These are phyloP conservation scores for Griposia aprilina DNA, from an alignment of 2,888 invertebrate species.

Conservation along the genomic window DNA sequence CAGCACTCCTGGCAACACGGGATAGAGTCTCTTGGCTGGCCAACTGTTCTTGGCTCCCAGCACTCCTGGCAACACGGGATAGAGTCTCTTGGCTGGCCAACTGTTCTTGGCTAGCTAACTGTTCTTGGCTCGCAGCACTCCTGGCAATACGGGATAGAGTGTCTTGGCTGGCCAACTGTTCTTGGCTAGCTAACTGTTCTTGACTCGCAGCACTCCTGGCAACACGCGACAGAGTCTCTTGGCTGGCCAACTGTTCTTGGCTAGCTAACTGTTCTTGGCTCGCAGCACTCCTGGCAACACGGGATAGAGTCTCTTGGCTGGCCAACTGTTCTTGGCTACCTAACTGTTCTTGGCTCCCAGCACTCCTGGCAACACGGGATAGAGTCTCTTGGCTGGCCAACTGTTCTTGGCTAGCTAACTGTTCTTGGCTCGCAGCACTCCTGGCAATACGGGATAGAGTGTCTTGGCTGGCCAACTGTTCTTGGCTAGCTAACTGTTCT, in stretches of 20 bases:
- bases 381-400: neutral
- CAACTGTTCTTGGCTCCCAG: neutral
- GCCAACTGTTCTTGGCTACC: neutral
- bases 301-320: neutral
- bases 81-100: neutral
- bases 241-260: neutral
- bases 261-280: neutral
- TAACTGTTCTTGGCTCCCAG: neutral
- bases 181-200: neutral
- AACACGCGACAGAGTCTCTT: neutral
- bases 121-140: neutral
- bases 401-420: neutral
- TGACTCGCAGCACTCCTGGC: slow-evolving; percentile 3
- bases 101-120: neutral
- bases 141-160: neutral
- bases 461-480: neutral
- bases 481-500: neutral
- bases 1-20: neutral
- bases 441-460: neutral
- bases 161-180: neutral
- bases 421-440: neutral
- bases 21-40: neutral
- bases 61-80: neutral
- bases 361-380: neutral
- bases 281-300: neutral